A percentile compares a stretch with the other conserved stretches of the same genome.
Conservation (phyloP, 2,888 invertebrate species). For the Oscheius myriophilus region DNA sequence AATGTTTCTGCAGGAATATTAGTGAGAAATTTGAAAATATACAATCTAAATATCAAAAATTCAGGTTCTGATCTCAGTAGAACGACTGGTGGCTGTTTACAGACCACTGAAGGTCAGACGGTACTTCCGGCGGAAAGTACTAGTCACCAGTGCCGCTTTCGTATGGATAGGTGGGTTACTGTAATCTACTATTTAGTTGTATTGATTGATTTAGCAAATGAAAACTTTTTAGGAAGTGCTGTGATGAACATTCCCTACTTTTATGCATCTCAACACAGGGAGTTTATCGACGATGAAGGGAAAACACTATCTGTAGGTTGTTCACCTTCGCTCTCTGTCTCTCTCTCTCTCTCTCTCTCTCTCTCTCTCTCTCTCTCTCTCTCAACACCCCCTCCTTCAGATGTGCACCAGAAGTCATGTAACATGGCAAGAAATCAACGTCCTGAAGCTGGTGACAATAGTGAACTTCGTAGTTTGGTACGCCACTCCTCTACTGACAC, state of each 20-base stretch:
- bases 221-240: conserved; percentile 36
- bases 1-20: conserved; percentile 90
- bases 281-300: conserved; percentile 48
- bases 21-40: conserved; percentile 74
- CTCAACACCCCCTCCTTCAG: conserved; percentile 31
- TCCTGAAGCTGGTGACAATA: conserved; percentile 63
- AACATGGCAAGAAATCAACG: conserved; percentile 54
- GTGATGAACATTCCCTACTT: conserved; percentile 67
- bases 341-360: not conserved
- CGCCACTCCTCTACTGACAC: conserved; percentile 70
- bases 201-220: not conserved
- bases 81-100: conserved; percentile 65
- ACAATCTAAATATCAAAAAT: conserved; percentile 7
- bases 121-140: conserved; percentile 56
- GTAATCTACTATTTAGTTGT: not conserved
- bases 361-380: not conserved
- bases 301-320: conserved; percentile 47
- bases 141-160: conserved; percentile 54
- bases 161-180: conserved; percentile 55
- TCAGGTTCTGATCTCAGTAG: conserved; percentile 66
- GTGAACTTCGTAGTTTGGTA: conserved; percentile 69
- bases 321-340: not conserved
- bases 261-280: conserved; percentile 60
- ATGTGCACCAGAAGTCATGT: conserved; percentile 59
- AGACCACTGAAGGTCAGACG: conserved; percentile 64